Base-by-base conservation (phyloP, 2,797 vertebrate genomes). In the Podargus strigoides region DNA sequence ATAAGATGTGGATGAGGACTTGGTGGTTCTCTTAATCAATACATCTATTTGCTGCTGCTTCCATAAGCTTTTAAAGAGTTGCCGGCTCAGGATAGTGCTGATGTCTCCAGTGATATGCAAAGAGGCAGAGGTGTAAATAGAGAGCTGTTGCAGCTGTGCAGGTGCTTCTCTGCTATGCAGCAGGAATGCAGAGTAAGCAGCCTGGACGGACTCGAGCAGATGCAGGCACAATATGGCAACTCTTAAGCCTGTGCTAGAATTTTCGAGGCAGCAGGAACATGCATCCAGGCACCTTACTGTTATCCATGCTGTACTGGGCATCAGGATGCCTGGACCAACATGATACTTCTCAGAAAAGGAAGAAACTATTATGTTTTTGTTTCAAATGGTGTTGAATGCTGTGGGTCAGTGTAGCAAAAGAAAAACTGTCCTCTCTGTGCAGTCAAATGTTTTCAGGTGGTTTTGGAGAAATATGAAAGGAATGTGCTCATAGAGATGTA, bases 11-110 rank as follows among this genome's bases (percentile, higher is more conserved):
- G 59, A 82, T 90, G 76, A 96, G 37, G 76, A 82, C 63, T 92
- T 69, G 55, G 70, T 74, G 68, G 49, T 66, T 94, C 64, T 90
- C 30, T 74, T 66, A 92, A 94, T 94, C 81, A 30, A 91, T 90
- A 86, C 6, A 32, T 83, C 81, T 70, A 69, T 37, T 46, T 87
- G 55, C 32, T 79, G 36, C 66, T 91, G 42, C 76, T 85, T 96
- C 78, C 79, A 84, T 34, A 81, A 68, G 37, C 77, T 95, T 93
- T 95, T 91, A 94, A 84, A 87, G 92, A 87, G 79, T 75, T 91
- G 85, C 85, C 53, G 10, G 73, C 50, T 96, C 87, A 87, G 93
- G 88, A 95, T 46, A 86, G 75, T 39, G 52, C 60, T 85, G 88
- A 81, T 76, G 64, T 80, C 93, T 95, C 78, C 66, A 89, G 63